A percentile compares a stretch with the other conserved stretches of the same genome.
phyloP scores from a whole-genome alignment of 2,113 vertebrate genomes.

The Jaculus jaculus region DNA sequence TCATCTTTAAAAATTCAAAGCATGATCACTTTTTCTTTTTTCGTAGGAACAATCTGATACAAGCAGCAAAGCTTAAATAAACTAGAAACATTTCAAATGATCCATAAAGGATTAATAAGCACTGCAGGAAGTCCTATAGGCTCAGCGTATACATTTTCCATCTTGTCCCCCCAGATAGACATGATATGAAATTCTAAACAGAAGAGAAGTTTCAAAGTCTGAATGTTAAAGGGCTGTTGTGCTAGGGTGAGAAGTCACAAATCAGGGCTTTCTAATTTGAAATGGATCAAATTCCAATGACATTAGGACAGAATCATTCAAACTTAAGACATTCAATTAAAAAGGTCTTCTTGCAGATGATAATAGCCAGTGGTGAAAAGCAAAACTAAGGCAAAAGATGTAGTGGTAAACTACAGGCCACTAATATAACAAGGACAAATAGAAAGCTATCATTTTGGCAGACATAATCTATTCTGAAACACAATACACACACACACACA shows the following conservation, averaged over 20 bases:
- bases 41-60: conserved; percentile 91
- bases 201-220: conserved; percentile 88
- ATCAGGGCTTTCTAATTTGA: conserved; percentile 81
- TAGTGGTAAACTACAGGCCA: conserved; percentile 83
- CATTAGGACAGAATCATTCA: conserved; percentile 80
- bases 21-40: conserved; percentile 89
- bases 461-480: conserved; percentile 91
- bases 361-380: conserved; percentile 80
- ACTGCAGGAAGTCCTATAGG: conserved; percentile 90
- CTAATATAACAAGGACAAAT: conserved; percentile 88
- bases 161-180: conserved; percentile 82
- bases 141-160: conserved; percentile 88
- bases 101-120: conserved; percentile 93
- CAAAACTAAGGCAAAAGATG: conserved; percentile 80
- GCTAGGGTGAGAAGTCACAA: conserved; percentile 77
- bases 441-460: conserved; percentile 90
- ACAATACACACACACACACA: conserved; percentile 81
- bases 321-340: conserved; percentile 81
- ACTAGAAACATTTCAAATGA: conserved; percentile 93
- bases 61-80: conserved; percentile 91
- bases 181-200: conserved; percentile 90
- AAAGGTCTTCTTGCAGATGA: conserved; percentile 72
- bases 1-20: conserved; percentile 92
- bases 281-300: conserved; percentile 81
- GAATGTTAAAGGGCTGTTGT: conserved; percentile 84